Evolutionary conservation across 2,113 vertebrate genomes (phyloP), one percentile per base, ranked within the genome.

Genomic region (Leptosomus discolor): DNA sequence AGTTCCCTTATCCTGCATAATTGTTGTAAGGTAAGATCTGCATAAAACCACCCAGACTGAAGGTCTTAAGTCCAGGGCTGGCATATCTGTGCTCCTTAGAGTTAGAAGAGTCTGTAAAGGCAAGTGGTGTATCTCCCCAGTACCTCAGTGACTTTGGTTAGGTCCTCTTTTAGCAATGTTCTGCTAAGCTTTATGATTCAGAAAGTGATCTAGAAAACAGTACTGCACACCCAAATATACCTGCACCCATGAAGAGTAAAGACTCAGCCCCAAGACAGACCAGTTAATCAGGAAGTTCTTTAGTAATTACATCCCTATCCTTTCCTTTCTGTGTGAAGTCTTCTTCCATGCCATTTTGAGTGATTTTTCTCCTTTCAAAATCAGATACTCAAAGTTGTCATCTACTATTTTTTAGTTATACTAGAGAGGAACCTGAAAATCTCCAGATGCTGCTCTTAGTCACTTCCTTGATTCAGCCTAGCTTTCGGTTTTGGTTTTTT

Each of bases 401-500:
- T 43, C 8, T 68, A 0, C 53, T 63, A 1, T 14, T 36, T 74
- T 91, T 82, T 34, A 26, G 19, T 85, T 88, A 39, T 30, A 39
- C 27, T 45, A 27, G 26, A 50, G 15, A 68, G 6, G 16, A 79
- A 8, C 12, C 15, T 45, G 19, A 39, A 76, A 86, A 29, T 68
- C 29, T 73, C 32, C 22, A 37, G 57, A 20, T 64, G 4, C 26
- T 80, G 39, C 26, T 64, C 26, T 58, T 64, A 63, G 0, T 68
- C 0, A 0, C 53, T 83, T 79, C 0, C 0, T 27, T 83, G 21
- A 21, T 34, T 84, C 85, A 93, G 26, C 57, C 53, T 71, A 19
- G 22, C 37, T 81, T 77, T 94, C 0, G 0, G 13, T 23, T 88
- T 69, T 58, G 39, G 6, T 10, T 70, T 43, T 54, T 37, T 15